A percentile compares a stretch with the other conserved stretches of the same genome.
phyloP scores from a whole-genome alignment of 35 echinoderm and acorn worm species.

The Apostichopus californicus region DNA sequence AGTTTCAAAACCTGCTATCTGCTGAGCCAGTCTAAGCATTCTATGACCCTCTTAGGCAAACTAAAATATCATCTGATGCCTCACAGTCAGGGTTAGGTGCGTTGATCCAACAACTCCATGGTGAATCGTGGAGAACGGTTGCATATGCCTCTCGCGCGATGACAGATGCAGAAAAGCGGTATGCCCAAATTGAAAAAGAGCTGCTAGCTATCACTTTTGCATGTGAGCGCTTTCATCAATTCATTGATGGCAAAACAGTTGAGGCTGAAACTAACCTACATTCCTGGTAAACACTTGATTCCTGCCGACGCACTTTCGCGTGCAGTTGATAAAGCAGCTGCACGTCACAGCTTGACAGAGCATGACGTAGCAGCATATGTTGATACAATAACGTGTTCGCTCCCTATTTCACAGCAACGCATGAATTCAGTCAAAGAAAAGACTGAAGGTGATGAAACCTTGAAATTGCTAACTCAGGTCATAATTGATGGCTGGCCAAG shows the following conservation, averaged over 20 bases:
- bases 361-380: constrained; percentile 43
- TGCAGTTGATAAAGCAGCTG: constrained; percentile 32
- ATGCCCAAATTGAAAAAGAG: constrained; percentile 58
- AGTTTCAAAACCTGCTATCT: constrained; percentile 42
- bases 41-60: constrained; percentile 43
- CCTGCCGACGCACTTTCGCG: constrained; percentile 32
- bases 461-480: neutral
- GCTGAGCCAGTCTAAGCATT: constrained; percentile 23
- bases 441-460: neutral
- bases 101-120: constrained; percentile 12
- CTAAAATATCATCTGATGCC: constrained; percentile 52
- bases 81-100: constrained; percentile 30
- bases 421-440: neutral
- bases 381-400: constrained; percentile 21
- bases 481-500: constrained; percentile 10
- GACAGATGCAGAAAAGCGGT: constrained; percentile 38
- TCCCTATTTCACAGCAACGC: neutral
- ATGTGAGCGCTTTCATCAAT: constrained; percentile 56
- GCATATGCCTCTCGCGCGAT: constrained; percentile 56
- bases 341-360: constrained; percentile 35
- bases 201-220: constrained; percentile 30
- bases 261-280: constrained; percentile 10
- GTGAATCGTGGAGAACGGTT: constrained; percentile 8
- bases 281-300: constrained; percentile 41
- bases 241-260: constrained; percentile 40